Evolutionary conservation across 2,888 invertebrate genomes (phyloP).

Genomic region (Chrysolina oricalcia): DNA sequence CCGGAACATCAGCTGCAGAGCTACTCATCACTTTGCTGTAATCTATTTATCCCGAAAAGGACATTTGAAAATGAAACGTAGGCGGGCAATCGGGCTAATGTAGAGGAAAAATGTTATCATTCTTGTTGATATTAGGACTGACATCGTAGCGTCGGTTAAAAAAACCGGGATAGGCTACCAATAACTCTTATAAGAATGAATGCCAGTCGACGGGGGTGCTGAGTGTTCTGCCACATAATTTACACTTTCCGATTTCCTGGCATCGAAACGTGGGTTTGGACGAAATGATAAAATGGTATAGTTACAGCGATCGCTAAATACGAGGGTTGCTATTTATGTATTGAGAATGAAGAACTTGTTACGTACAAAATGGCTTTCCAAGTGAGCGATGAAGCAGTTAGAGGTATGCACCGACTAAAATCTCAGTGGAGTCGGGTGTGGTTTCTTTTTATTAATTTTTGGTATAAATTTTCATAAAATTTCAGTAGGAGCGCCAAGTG

Average conservation of each 20-base stretch:
- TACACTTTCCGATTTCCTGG: background rate
- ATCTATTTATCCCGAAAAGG: background rate
- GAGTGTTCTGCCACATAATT: slow-evolving; percentile 11
- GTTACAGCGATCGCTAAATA: no score
- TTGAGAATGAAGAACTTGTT: background rate
- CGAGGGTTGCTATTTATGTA: background rate
- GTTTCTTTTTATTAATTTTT: no score
- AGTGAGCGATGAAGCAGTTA: no score
- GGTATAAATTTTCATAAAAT: no score
- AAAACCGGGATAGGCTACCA: background rate
- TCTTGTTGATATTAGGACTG: slow-evolving; percentile 12
- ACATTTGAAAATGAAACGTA: background rate
- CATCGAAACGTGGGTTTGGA: background rate
- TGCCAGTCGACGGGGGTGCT: no score
- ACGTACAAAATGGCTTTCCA: no score
- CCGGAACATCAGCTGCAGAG: slow-evolving; percentile 6
- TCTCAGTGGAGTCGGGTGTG: no score
- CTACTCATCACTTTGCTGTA: background rate
- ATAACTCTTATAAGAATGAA: slow-evolving; percentile 14
- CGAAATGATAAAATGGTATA: no score
- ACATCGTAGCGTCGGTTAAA: slow-evolving; percentile 2
- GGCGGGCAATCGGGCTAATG: slow-evolving; percentile 10
- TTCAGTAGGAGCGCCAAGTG: no score
- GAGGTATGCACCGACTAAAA: no score
- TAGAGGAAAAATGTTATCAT: slow-evolving; percentile 20